phyloP scores from a whole-genome alignment of 2,797 vertebrate genomes.

The Fundulus diaphanus region DNA sequence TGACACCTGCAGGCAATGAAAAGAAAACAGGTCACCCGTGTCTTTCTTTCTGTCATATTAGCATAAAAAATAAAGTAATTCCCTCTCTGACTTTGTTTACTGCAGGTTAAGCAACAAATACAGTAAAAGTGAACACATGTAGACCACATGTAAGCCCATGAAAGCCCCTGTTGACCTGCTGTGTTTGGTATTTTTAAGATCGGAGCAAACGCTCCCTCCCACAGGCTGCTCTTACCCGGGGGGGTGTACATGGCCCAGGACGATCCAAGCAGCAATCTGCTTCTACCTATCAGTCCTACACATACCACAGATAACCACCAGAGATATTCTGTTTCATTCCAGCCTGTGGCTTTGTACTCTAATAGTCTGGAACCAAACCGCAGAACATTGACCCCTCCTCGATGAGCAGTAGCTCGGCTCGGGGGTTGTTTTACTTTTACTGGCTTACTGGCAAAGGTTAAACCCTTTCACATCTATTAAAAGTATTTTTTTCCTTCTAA shows the following conservation, averaged over 20 bases:
- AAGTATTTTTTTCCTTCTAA: constrained; percentile 14
- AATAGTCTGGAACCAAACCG: constrained; percentile 43
- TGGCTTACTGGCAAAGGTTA: constrained; percentile 26
- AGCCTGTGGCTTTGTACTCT: constrained; percentile 53
- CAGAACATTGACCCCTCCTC: constrained; percentile 25
- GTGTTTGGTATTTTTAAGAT: constrained; percentile 45
- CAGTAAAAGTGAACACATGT: constrained; percentile 51
- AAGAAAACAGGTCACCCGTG: constrained; percentile 25
- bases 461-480: constrained; percentile 25
- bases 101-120: constrained; percentile 25
- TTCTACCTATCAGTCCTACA: constrained; percentile 67
- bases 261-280: constrained; percentile 69
- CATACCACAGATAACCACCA: constrained; percentile 79
- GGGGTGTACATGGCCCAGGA: constrained; percentile 53
- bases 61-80: constrained; percentile 32
- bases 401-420: constrained; percentile 28
- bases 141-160: constrained; percentile 44
- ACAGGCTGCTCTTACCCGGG: constrained; percentile 45
- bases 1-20: constrained; percentile 83
- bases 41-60: constrained; percentile 6
- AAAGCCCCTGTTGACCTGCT: constrained; percentile 38
- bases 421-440: constrained; percentile 36
- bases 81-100: constrained; percentile 29
- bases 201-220: constrained; percentile 45
- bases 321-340: constrained; percentile 62